Evolutionary conservation across 2,113 vertebrate species (phyloP), one percentile per base, ranked within the genome.

Genomic region (Dermatemys mawii): DNA sequence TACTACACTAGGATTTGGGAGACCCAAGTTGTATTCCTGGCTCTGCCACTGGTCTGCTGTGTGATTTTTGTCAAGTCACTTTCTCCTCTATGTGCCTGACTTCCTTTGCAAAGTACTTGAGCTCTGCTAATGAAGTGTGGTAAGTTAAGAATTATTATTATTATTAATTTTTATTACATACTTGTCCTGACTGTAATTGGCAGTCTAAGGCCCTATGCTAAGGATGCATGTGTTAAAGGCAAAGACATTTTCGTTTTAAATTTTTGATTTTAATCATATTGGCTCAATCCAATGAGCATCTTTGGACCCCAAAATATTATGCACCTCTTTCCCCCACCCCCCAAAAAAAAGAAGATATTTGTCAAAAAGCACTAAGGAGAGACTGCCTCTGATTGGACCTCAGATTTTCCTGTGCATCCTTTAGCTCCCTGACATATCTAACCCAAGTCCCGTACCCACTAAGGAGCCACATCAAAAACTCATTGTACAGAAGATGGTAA

Each of bases 211-310:
- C 76, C 35, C 55, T 50, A 9, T 60, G 0, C 0, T 63, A 54
- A 55, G 60, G 35, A 87, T 41, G 19, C 92, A 63, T n/a, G 3
- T 83, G 38, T 87, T 95, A 88, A 44, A 92, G 35, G 53, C 55
- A 88, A 76, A 84, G 88, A 35, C 0, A n/a, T 51, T 85, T 90
- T 81, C 0, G 49, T 91, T 88, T 8, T 41, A 16, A 29, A 27
- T 27, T 10, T 46, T 41, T 46, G 12, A 46, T 26, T 27, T 46
- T 44, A 46, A 24, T 44, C 44, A 46, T 24, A 26, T 46, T 12
- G 41, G 41, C 41, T 44, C 51, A 78, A 73, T 44, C 22, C 3
- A 53, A 0, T 53, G 63, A 60, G 35, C 78, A 19, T 0, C 50
- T 85, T 85, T 93, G 1, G 14, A 1, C 1, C 22, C 11, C 38